Percentiles rank a stretch among this genome's conserved stretches.
phyloP scores from a whole-genome alignment of 2,888 invertebrate genomes.

The Silvanus unidentatus region DNA sequence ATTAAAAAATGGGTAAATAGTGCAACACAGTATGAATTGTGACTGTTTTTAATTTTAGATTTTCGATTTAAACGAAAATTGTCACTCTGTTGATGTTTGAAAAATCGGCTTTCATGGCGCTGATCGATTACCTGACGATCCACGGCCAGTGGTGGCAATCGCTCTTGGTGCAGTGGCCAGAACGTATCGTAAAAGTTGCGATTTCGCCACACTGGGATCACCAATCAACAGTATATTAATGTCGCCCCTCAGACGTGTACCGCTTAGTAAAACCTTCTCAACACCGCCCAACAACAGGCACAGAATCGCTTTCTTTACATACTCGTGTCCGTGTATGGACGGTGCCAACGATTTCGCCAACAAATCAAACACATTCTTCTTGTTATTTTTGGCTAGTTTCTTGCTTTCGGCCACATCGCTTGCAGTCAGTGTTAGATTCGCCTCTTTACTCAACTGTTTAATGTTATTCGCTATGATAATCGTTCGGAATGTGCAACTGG shows the following conservation, averaged over 20 bases:
- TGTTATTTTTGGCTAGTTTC: conserved; percentile 62
- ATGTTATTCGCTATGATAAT: conserved; percentile 92
- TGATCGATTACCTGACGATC: conserved; percentile 76
- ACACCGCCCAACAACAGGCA: conserved; percentile 91
- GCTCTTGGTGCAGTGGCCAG: conserved; percentile 91
- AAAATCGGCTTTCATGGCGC: no score
- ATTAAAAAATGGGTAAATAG: no score
- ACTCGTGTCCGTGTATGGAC: conserved; percentile 95
- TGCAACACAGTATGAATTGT: no score
- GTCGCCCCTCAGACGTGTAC: conserved; percentile 81
- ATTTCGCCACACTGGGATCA: conserved; percentile 98
- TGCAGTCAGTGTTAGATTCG: conserved; percentile 66
- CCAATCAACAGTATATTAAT: conserved; percentile 68
- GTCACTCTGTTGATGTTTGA: no score
- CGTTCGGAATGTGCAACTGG: conserved; percentile 85
- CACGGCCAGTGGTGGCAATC: conserved; percentile 94
- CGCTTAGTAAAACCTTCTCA: conserved; percentile 89
- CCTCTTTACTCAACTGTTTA: conserved; percentile 83
- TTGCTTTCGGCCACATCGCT: conserved; percentile 89
- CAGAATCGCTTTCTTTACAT: conserved; percentile 92
- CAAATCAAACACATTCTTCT: conserved; percentile 77
- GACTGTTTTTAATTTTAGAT: no score
- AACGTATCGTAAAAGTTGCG: conserved; percentile 90
- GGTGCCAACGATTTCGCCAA: conserved; percentile 91
- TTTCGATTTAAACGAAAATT: no score